Evolutionary conservation across 2,888 invertebrate species (phyloP), one percentile per base, ranked within the genome.

Genomic region (Suillia variegata): DNA sequence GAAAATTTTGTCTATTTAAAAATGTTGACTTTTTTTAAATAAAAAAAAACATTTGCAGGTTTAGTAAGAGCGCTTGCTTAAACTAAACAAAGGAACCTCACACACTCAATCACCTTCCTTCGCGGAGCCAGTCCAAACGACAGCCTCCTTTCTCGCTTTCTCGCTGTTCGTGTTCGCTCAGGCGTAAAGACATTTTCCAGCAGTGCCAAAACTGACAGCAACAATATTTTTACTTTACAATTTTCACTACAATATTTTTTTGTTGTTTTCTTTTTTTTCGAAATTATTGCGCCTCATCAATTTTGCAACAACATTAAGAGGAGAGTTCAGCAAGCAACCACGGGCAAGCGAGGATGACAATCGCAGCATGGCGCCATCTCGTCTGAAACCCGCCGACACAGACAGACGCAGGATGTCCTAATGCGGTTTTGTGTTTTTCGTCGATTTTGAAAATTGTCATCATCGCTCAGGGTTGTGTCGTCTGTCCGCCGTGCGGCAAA

Each of bases 281-380:
- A 18, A 45, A 45, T 45, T 45, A 45, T 45, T 45, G 45, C 45
- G 45, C 45, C 45, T 45, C 45, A 20, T 45, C 45, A 45, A 45
- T 45, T 45, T 45, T 45, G 45, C 45, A 18, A 45, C 45, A 45
- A 45, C 18, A n/a, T n/a, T n/a, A n/a, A n/a, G n/a, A n/a, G n/a
- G n/a, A n/a, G n/a, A n/a, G n/a, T n/a, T n/a, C n/a, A n/a, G n/a
- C n/a, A 45, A 4, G 10, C n/a, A 13, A n/a, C 4, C 38, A 26
- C 10, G 38, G 38, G 15, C 38, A 38, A 31, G 38, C 38, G 15
- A 38, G 38, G 6, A 31, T 38, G 38, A 38, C 38, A 38, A 38
- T 38, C 38, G n/a, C 13, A 5, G 38, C 3, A 38, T 13, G 12
- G 38, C 38, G 38, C 10, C n/a, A 38, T 8, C 12, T 4, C 6